Evolutionary conservation across 2,888 invertebrate species (phyloP).

Genomic region (Melanargia galathea): DNA sequence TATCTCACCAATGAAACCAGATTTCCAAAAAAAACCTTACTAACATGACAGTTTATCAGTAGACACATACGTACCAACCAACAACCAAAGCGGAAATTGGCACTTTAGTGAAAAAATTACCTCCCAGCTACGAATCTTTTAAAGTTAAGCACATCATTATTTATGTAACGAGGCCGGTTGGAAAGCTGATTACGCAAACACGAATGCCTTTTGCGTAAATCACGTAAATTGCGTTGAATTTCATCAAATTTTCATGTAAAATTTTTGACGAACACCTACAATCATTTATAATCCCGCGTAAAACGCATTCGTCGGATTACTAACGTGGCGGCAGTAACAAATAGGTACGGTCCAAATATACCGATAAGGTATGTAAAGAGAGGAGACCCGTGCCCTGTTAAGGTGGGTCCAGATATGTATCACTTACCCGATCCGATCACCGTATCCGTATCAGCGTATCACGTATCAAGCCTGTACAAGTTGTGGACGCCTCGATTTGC

Average conservation of each 20-base stretch:
- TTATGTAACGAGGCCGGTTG: not conserved
- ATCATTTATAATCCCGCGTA: not conserved
- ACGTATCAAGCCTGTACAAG: too few relatives aligned
- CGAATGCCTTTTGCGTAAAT: constrained; percentile 19
- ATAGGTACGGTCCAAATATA: too few relatives aligned
- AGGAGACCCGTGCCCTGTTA: too few relatives aligned
- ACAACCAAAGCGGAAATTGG: not conserved
- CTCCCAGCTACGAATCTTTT: not conserved
- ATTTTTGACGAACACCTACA: not conserved
- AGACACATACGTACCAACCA: too few relatives aligned
- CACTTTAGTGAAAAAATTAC: not conserved
- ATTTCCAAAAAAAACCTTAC: too few relatives aligned
- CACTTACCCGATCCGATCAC: too few relatives aligned
- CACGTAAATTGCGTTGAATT: constrained; percentile 15
- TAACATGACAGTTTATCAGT: too few relatives aligned
- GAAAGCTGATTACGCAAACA: constrained; percentile 12
- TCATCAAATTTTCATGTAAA: constrained; percentile 14
- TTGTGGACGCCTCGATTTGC: too few relatives aligned
- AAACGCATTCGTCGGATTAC: constrained; percentile 1
- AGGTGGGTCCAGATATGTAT: too few relatives aligned
- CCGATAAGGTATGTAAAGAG: too few relatives aligned
- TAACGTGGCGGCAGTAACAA: not conserved
- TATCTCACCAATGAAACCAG: too few relatives aligned
- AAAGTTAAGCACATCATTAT: not conserved
- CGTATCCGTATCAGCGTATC: too few relatives aligned